Evolutionary conservation across 2,797 vertebrate species (phyloP).

Genomic region (Eidolon dupreanum): DNA sequence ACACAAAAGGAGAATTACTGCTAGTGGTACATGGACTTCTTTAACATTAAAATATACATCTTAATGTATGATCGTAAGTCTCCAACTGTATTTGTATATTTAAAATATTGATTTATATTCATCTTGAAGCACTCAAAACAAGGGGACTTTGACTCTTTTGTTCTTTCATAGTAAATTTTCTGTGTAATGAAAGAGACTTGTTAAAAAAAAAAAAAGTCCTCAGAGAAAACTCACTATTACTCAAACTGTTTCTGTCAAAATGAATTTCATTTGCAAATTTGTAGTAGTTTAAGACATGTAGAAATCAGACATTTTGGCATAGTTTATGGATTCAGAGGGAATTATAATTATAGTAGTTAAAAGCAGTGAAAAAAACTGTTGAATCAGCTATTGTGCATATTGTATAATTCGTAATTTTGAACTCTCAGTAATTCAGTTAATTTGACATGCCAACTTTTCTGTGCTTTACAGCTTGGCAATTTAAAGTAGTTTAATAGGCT

Average conservation of each 20-base stretch:
- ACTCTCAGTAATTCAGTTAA: slow-evolving; percentile 64
- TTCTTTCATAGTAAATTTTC: slow-evolving; percentile 44
- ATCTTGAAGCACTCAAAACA: neutral
- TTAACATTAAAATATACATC: neutral
- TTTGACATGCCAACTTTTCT: slow-evolving; percentile 60
- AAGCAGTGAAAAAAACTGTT: slow-evolving; percentile 53
- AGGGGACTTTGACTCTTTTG: neutral
- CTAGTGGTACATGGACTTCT: neutral
- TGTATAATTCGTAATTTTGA: slow-evolving; percentile 69
- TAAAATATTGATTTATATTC: neutral
- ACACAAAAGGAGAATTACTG: neutral
- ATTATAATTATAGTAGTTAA: slow-evolving; percentile 34
- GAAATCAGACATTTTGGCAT: slow-evolving; percentile 46
- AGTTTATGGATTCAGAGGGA: slow-evolving; percentile 57
- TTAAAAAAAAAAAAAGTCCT: slow-evolving; percentile 7
- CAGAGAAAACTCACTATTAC: slow-evolving; percentile 22
- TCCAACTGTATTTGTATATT: neutral
- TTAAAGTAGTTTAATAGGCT: slow-evolving; percentile 52
- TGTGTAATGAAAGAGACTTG: slow-evolving; percentile 43
- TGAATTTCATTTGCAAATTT: slow-evolving; percentile 49
- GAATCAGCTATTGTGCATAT: slow-evolving; percentile 53
- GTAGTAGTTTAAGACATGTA: slow-evolving; percentile 33
- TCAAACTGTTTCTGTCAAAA: slow-evolving; percentile 60
- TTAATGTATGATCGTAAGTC: neutral
- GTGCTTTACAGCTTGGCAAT: slow-evolving; percentile 29